Percentiles rank a stretch among this genome's conserved stretches.
These are phyloP conservation scores for Trichechus manatus DNA, from an alignment of 2,113 vertebrate genomes.

Conservation along the genomic window DNA sequence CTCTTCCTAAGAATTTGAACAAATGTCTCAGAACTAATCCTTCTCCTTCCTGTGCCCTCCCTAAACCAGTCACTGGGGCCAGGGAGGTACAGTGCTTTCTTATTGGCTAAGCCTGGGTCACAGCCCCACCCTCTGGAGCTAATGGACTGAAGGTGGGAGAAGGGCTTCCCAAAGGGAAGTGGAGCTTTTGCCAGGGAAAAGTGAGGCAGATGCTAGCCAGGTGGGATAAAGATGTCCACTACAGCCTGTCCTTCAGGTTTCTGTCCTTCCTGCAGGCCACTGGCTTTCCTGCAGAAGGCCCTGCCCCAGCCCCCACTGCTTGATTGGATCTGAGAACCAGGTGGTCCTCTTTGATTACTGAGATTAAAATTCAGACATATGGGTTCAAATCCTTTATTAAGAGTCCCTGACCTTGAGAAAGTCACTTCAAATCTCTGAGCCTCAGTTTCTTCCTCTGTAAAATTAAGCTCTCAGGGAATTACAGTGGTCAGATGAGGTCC, in stretches of 20 bases:
- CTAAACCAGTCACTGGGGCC: background rate
- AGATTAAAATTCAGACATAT: background rate
- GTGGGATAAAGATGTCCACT: background rate
- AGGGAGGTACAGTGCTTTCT: too few species aligned
- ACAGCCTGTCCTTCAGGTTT: background rate
- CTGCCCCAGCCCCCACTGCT: background rate
- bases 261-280: background rate
- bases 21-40: background rate
- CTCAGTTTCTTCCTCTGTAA: background rate
- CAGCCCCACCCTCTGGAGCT: background rate
- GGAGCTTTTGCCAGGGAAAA: background rate
- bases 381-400: background rate
- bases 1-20: background rate
- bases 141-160: background rate
- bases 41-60: fast-evolving
- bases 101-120: background rate
- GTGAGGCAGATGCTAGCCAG: background rate
- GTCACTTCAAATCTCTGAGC: background rate
- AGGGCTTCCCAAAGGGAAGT: background rate
- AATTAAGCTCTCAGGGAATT: background rate
- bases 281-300: background rate
- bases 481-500: background rate
- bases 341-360: background rate
- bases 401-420: background rate
- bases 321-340: background rate